Evolutionary conservation across 2,888 invertebrate species (phyloP).

Genomic region (Lepidochrysops patricia): DNA sequence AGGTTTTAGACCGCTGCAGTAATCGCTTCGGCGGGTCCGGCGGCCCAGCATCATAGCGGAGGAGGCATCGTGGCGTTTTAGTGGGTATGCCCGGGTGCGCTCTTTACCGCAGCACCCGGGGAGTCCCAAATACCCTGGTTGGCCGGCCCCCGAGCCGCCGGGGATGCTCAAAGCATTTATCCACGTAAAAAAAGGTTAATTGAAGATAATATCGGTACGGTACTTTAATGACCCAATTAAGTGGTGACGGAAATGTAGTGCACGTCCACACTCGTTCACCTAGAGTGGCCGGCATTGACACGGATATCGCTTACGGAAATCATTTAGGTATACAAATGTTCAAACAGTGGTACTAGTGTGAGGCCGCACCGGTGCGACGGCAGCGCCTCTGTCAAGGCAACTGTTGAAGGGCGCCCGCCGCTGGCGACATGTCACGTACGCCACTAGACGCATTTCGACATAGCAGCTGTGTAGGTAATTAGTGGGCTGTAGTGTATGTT

Average conservation of each 20-base stretch:
- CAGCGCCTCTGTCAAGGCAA: not conserved
- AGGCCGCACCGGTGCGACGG: not conserved
- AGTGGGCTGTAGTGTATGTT: not conserved
- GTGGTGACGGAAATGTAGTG: not conserved
- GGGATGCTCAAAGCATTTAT: too few relatives aligned
- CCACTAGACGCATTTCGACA: not conserved
- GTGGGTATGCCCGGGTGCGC: too few relatives aligned
- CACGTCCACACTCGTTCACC: slow-evolving; percentile 8
- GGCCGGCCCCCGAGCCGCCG: too few relatives aligned
- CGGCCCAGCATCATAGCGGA: too few relatives aligned
- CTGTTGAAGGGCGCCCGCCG: not conserved
- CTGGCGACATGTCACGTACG: not conserved
- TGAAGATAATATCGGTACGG: not conserved
- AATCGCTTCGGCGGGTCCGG: too few relatives aligned
- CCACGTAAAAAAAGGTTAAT: too few relatives aligned
- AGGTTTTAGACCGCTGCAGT: too few relatives aligned
- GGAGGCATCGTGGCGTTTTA: too few relatives aligned
- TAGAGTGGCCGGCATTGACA: slow-evolving; percentile 8
- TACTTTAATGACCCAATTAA: not conserved
- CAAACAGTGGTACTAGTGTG: not conserved
- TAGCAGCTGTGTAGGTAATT: not conserved
- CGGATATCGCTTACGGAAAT: slow-evolving; percentile 5
- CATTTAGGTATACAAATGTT: not conserved
- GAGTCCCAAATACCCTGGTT: too few relatives aligned
- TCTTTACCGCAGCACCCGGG: too few relatives aligned